Percentiles rank a stretch among this genome's conserved stretches.
Conservation (phyloP, 2,888 invertebrate genomes). For the Agriopis aurantiaria region DNA sequence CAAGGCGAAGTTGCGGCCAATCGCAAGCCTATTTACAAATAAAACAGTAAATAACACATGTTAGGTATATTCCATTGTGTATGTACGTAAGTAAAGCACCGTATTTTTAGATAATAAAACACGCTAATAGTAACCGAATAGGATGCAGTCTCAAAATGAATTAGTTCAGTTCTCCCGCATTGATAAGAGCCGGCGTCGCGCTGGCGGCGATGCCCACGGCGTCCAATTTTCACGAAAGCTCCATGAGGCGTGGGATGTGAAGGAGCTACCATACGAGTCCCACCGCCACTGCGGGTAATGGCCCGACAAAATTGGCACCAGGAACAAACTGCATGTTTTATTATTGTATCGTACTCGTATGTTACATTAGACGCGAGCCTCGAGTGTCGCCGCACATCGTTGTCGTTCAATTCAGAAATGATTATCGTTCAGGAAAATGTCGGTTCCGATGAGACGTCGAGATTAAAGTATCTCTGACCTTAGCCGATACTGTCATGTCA, state of each 20-base stretch:
- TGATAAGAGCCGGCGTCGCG: slow-evolving; percentile 5
- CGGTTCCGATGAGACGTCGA: neutral
- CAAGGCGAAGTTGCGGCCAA: too few relatives aligned
- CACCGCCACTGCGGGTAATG: neutral
- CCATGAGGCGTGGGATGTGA: slow-evolving; percentile 35
- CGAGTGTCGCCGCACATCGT: neutral
- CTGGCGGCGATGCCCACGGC: slow-evolving; percentile 7
- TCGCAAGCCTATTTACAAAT: too few relatives aligned
- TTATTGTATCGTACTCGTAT: neutral
- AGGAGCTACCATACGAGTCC: slow-evolving; percentile 26
- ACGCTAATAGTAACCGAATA: neutral
- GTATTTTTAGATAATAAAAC: too few relatives aligned
- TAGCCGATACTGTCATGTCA: slow-evolving; percentile 16
- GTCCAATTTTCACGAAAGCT: too few relatives aligned
- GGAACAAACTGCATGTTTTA: neutral
- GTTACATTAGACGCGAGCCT: neutral
- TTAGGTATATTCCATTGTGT: too few relatives aligned
- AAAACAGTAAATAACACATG: too few relatives aligned
- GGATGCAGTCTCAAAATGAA: neutral
- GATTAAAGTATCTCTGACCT: slow-evolving; percentile 24
- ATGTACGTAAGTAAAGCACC: too few relatives aligned
- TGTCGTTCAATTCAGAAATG: neutral
- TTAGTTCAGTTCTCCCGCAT: neutral
- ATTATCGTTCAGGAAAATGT: slow-evolving; percentile 1
- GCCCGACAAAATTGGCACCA: neutral